Evolutionary conservation across 1,140 invertebrate species (phyloP).

Genomic region (Delia radicum): DNA sequence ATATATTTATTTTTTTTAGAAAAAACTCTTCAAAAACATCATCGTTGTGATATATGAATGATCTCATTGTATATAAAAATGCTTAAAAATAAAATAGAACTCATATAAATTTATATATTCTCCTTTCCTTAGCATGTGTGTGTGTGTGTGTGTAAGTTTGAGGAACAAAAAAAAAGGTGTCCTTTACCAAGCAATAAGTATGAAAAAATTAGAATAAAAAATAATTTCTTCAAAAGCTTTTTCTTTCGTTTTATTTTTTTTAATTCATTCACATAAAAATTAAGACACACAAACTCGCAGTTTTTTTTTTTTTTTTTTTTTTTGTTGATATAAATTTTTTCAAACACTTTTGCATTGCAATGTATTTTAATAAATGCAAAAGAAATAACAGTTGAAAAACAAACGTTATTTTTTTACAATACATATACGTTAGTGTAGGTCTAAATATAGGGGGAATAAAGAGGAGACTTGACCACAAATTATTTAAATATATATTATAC

Average conservation of each 20-base stretch:
- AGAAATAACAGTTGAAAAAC: not conserved
- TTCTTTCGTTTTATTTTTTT: not conserved
- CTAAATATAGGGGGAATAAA: no score
- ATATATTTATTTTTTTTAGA: not conserved
- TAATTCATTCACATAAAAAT: not conserved
- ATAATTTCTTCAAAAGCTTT: not conserved
- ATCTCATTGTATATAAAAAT: conserved; percentile 10
- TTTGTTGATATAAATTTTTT: not conserved
- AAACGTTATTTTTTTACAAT: conserved; percentile 5
- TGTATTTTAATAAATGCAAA: conserved; percentile 2
- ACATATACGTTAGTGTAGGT: not conserved
- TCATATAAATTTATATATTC: not conserved
- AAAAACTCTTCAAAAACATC: conserved; percentile 11
- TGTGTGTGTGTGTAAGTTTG: not conserved
- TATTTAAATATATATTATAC: no score
- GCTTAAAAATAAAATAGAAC: not conserved
- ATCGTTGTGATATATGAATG: conserved; percentile 12
- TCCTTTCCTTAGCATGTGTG: not conserved
- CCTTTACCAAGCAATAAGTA: conserved; percentile 1
- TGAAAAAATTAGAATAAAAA: conserved; percentile 2
- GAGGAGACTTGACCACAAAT: no score
- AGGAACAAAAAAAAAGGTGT: not conserved
- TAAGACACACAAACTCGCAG: not conserved
- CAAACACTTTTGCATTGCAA: not conserved
- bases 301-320: no score